phyloP scores from a whole-genome alignment of 2,113 vertebrate species.

The Ranitomeya imitator region DNA sequence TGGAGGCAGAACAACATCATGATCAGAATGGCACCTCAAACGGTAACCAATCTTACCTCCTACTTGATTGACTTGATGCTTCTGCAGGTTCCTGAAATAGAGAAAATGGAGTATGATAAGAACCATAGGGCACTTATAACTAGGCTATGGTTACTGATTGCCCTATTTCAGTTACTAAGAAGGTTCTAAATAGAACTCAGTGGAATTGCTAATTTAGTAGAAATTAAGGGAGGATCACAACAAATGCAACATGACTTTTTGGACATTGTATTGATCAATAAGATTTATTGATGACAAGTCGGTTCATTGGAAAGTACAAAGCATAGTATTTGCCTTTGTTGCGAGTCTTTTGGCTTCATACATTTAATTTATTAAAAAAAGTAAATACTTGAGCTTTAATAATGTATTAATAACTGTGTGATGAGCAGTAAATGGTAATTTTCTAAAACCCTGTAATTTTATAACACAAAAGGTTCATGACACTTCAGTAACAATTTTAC shows the following conservation, averaged over 20 bases:
- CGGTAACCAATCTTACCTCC: constrained; percentile 49
- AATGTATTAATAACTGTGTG: background rate
- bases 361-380: background rate
- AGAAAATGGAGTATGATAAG: constrained; percentile 50
- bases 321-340: background rate
- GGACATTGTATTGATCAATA: background rate
- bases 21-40: constrained; percentile 45
- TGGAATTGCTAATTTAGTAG: background rate
- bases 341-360: background rate
- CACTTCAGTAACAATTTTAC: background rate
- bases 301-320: background rate
- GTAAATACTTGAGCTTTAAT: background rate
- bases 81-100: constrained; percentile 47
- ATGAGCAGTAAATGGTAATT: background rate
- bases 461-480: background rate
- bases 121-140: constrained; percentile 45
- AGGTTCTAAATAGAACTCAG: background rate
- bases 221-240: background rate
- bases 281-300: background rate
- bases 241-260: background rate
- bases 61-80: constrained; percentile 44
- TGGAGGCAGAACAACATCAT: constrained; percentile 47
- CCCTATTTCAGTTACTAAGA: constrained; percentile 21
- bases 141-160: constrained; percentile 16
- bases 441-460: background rate